These are phyloP conservation scores for Schizopygopsis pylzovi DNA, from an alignment of 2,797 vertebrate species.

Conservation along the genomic window DNA sequence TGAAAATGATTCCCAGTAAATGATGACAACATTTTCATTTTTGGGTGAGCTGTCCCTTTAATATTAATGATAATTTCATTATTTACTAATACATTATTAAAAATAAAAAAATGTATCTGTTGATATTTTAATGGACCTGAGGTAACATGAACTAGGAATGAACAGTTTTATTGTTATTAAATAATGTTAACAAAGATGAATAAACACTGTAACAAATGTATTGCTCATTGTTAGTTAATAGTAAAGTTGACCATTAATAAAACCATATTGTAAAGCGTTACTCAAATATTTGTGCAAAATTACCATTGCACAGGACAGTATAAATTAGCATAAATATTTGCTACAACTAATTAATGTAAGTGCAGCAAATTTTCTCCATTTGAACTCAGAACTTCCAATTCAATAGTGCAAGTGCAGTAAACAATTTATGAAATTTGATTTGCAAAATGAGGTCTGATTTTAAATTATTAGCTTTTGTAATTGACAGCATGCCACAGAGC, in stretches of 20 bases:
- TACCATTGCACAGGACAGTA: background rate
- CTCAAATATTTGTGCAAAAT: background rate
- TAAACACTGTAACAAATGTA: background rate
- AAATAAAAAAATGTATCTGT: background rate
- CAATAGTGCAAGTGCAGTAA: background rate
- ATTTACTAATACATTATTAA: background rate
- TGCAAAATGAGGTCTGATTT: background rate
- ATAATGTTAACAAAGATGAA: background rate
- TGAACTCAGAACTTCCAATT: background rate
- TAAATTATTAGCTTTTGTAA: background rate
- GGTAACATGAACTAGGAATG: background rate
- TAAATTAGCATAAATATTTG: background rate
- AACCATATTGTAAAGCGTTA: background rate
- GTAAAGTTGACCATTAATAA: background rate
- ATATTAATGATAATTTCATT: background rate
- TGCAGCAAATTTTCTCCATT: background rate
- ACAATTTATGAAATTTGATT: background rate
- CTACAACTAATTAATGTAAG: background rate
- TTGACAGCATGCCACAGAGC: background rate
- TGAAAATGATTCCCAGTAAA: too few relatives aligned
- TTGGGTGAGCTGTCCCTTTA: background rate
- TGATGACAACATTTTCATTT: too few relatives aligned
- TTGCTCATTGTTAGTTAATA: background rate
- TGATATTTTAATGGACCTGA: background rate
- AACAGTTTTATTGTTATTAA: background rate